phyloP scores from a whole-genome alignment of 2,113 vertebrate genomes.

The Sceloporus tristichus region DNA sequence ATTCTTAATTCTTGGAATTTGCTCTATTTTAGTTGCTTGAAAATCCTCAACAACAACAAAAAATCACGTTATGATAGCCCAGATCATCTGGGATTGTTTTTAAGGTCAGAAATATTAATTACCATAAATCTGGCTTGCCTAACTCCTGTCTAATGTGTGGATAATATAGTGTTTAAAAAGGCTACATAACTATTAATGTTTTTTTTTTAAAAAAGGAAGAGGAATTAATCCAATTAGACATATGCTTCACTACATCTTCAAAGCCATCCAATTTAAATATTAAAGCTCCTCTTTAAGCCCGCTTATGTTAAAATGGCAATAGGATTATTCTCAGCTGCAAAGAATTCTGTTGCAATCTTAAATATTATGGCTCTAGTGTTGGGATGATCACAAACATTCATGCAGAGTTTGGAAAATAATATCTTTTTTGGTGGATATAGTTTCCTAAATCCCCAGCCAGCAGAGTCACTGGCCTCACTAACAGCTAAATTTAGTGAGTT shows the following conservation, averaged over 20 bases:
- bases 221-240: conserved; percentile 64
- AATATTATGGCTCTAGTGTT: conserved; percentile 4
- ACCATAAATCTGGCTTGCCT: conserved; percentile 41
- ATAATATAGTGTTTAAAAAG: conserved; percentile 44
- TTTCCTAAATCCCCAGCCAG: too few species aligned
- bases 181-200: conserved; percentile 40
- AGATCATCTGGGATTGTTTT: conserved; percentile 35
- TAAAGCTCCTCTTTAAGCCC: conserved; percentile 53
- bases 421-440: too few species aligned
- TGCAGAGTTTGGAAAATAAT: too few species aligned
- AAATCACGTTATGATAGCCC: conserved; percentile 37
- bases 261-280: conserved; percentile 55
- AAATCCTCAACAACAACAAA: background rate
- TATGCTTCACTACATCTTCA: conserved; percentile 55
- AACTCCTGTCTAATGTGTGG: conserved; percentile 38
- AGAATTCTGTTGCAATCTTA: conserved; percentile 51
- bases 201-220: conserved; percentile 41
- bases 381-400: background rate
- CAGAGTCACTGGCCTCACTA: too few species aligned
- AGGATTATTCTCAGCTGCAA: conserved; percentile 46
- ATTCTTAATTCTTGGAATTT: conserved; percentile 13
- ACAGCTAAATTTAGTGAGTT: too few species aligned
- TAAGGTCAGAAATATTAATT: conserved; percentile 47
- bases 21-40: conserved; percentile 8
- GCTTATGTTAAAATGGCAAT: conserved; percentile 52